These are phyloP conservation scores for Sitodiplosis mosellana DNA, from an alignment of 1,140 invertebrate genomes.

Conservation along the genomic window DNA sequence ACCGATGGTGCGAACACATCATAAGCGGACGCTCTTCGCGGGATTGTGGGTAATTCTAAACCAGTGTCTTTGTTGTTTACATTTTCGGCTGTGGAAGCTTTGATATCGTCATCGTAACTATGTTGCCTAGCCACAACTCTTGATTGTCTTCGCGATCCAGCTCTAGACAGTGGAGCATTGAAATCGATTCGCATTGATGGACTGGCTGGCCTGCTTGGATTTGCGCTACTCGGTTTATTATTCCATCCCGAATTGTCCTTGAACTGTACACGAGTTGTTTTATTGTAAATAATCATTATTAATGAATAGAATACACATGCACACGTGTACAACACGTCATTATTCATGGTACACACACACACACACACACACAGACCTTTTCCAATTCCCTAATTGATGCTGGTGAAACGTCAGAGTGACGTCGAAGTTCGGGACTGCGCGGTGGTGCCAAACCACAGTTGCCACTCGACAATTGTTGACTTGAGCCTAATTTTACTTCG, in stretches of 20 bases:
- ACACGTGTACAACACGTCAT: no score
- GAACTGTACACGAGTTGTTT: neutral
- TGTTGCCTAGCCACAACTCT: conserved; percentile 48
- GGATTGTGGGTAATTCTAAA: conserved; percentile 43
- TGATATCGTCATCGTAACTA: conserved; percentile 60
- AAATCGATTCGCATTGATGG: conserved; percentile 22
- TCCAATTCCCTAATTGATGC: conserved; percentile 67
- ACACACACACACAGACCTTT: conserved; percentile 49
- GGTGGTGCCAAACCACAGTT: conserved; percentile 46
- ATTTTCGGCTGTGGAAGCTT: conserved; percentile 19
- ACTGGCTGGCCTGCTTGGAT: conserved; percentile 28
- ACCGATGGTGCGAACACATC: conserved; percentile 43
- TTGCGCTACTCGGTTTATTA: conserved; percentile 29
- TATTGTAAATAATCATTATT: neutral
- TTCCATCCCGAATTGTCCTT: conserved; percentile 4
- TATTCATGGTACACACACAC: no score
- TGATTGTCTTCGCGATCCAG: conserved; percentile 40
- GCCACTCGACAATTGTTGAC: conserved; percentile 26
- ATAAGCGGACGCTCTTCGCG: conserved; percentile 57
- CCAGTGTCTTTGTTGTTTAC: conserved; percentile 24
- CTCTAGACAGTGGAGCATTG: conserved; percentile 17
- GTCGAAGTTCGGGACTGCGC: conserved; percentile 50
- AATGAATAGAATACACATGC: no score
- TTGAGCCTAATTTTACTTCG: conserved; percentile 47
- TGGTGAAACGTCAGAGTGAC: conserved; percentile 68